phyloP scores from a whole-genome alignment of 2,797 vertebrate genomes.

The Chelon labrosus region DNA sequence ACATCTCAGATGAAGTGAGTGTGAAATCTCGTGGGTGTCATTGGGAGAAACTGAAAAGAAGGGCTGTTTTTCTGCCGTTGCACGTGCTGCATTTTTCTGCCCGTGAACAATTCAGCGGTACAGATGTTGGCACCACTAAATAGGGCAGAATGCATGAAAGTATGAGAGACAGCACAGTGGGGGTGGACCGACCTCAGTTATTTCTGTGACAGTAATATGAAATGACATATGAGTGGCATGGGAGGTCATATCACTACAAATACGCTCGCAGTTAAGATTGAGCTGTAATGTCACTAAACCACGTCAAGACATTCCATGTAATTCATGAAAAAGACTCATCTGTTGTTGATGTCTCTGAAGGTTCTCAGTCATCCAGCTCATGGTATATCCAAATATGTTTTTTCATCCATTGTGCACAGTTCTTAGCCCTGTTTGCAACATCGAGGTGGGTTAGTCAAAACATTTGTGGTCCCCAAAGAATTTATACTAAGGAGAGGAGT shows the following conservation, averaged over 20 bases:
- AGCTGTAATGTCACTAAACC: neutral
- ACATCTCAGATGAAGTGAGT: constrained; percentile 57
- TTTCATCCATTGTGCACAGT: too few relatives aligned
- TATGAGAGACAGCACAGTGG: neutral
- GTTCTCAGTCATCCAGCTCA: too few relatives aligned
- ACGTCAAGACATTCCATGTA: neutral
- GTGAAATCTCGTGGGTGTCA: constrained; percentile 52
- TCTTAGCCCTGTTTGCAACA: neutral
- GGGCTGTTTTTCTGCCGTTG: constrained; percentile 18
- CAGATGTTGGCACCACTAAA: constrained; percentile 23
- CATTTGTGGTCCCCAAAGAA: too few relatives aligned
- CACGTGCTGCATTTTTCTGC: constrained; percentile 12
- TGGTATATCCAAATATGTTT: too few relatives aligned
- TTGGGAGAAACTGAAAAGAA: constrained; percentile 22
- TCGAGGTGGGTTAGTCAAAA: neutral
- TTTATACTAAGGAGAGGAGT: too few relatives aligned
- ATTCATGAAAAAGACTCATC: neutral
- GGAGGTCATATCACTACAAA: neutral
- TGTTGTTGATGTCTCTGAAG: neutral
- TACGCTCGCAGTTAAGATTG: neutral
- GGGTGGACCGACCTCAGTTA: neutral
- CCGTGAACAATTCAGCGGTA: neutral
- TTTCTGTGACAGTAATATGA: neutral
- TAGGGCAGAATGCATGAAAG: neutral
- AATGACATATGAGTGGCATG: neutral